Base-by-base conservation (phyloP, 2,797 vertebrate species). In the Cyprinodon diabolis region DNA sequence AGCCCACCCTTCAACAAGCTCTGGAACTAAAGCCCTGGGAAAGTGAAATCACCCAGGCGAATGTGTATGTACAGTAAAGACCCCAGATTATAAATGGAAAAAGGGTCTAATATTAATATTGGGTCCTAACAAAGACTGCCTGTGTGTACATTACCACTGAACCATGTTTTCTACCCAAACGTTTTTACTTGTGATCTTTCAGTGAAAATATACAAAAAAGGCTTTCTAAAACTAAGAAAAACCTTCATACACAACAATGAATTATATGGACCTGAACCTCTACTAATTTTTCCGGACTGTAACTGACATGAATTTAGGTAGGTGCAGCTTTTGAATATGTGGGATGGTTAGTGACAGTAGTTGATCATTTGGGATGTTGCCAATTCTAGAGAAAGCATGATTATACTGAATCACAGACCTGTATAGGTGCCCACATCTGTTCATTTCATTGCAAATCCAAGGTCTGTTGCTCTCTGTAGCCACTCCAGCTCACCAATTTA, bases 391-490 rank as follows among this genome's bases (percentile, higher is more conserved):
- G 45, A 83, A 85, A 85, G 80, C 68, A 76, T 72, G 71, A 80
- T 86, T 84, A 75, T 86, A 86, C 63, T 66, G 70, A 89, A 88
- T 73, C 67, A 69, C 87, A 78, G 62, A 67, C 75, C 77, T 91
- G n/a, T 23, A 91, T 90, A 83, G 75, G 71, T 83, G 88, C 87
- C 88, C 85, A 85, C 84, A 91, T 91, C 87, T 87, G 90, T 85
- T 89, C 78, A 66, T 79, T 85, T 88, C 79, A 35, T 81, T 82
- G 84, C 89, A 90, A 90, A 91, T 89, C 90, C 82, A n/a, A 19
- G 80, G 66, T 85, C 87, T 87, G 81, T 83, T 88, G 86, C 87
- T 86, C 79, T 71, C 86, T 56, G 58, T 87, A 79, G 69, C 84
- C 84, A 84, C 84, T 81, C 66, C 60, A 73, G 82, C 82, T 77